These are phyloP conservation scores for Callospermophilus lateralis DNA, from an alignment of 2,113 vertebrate species.

Conservation along the genomic window DNA sequence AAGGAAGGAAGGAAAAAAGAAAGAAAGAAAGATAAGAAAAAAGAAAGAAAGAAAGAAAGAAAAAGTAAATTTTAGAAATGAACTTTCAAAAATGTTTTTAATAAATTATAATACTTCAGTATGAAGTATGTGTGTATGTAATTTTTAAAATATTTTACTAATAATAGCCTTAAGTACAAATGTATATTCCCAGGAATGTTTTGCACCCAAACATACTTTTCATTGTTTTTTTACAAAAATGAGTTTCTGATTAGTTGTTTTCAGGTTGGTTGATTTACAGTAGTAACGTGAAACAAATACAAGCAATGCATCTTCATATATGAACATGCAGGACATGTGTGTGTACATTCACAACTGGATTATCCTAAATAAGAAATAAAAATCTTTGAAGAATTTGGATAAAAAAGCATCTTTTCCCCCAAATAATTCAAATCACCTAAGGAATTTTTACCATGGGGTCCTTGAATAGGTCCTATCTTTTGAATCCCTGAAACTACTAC, in stretches of 20 bases:
- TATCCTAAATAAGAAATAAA: background rate
- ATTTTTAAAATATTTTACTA: background rate
- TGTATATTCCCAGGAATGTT: background rate
- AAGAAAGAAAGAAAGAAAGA: background rate
- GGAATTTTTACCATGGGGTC: background rate
- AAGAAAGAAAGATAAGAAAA: background rate
- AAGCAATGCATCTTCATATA: background rate
- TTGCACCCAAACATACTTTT: background rate
- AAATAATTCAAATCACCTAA: background rate
- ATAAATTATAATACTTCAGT: background rate
- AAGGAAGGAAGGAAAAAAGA: background rate
- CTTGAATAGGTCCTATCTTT: background rate
- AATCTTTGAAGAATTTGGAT: background rate
- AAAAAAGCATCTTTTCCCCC: background rate
- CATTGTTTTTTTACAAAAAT: background rate
- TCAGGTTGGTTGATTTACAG: background rate
- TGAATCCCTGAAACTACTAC: background rate
- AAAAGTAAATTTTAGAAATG: background rate
- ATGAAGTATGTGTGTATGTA: background rate
- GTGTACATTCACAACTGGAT: background rate
- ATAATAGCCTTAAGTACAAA: background rate
- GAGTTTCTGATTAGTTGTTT: background rate
- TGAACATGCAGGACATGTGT: rapidly evolving
- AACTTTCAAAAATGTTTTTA: background rate
- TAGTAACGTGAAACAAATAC: background rate